Evolutionary conservation across 2,888 invertebrate species (phyloP).

Genomic region (Lysandra bellargus): DNA sequence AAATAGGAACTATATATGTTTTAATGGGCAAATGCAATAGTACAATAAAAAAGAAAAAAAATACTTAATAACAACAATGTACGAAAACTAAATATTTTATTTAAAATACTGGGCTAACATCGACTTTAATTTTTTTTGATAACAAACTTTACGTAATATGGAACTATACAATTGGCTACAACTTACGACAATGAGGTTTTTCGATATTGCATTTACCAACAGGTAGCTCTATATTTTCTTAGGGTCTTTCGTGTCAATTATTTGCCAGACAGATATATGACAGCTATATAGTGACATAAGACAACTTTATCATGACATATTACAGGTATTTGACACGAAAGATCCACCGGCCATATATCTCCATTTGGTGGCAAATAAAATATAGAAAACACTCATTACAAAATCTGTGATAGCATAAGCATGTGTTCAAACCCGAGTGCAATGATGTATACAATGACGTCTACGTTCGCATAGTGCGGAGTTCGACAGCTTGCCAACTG

Average conservation of each 20-base stretch:
- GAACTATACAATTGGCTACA: neutral
- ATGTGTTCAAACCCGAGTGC: constrained; percentile 22
- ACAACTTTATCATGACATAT: neutral
- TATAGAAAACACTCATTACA: neutral
- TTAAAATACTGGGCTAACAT: neutral
- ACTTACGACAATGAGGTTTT: neutral
- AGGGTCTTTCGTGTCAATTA: neutral
- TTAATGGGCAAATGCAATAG: too few species aligned
- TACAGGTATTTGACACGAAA: neutral
- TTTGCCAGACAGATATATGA: too few species aligned
- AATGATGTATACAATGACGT: neutral
- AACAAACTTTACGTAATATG: neutral
- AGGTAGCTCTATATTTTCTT: neutral
- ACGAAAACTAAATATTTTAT: neutral
- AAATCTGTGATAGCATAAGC: constrained; percentile 13
- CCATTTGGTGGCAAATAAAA: neutral
- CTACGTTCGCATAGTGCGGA: constrained; percentile 18
- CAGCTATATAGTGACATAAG: too few species aligned
- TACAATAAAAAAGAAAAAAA: too few species aligned
- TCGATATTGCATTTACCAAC: neutral
- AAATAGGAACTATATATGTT: too few species aligned
- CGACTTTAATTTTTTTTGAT: neutral
- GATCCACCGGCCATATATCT: neutral
- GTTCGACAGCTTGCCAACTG: neutral
- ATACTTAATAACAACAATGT: neutral